A percentile compares a stretch with the other conserved stretches of the same genome.
Evolutionary conservation across 2,113 vertebrate species (phyloP).

Genomic region (Patagioenas fasciata): DNA sequence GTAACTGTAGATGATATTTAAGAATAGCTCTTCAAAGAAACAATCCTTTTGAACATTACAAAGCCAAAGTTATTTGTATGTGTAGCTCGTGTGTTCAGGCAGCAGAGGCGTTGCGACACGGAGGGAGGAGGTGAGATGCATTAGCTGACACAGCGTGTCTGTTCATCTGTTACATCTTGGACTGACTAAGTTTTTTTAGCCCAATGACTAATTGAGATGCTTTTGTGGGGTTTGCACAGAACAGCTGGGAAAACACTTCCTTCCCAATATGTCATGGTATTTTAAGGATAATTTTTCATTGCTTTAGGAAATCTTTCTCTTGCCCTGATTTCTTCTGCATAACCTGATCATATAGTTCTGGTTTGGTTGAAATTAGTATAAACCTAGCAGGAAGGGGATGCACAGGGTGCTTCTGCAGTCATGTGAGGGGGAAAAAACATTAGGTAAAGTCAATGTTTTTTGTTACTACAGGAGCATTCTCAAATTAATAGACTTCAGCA

Average conservation of each 20-base stretch:
- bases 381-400: not conserved
- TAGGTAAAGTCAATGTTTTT: not conserved
- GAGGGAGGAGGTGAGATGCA: not conserved
- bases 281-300: not conserved
- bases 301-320: not conserved
- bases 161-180: not conserved
- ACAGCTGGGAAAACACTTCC: not conserved
- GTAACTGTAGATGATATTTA: not conserved
- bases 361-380: not conserved
- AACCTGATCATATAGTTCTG: not conserved
- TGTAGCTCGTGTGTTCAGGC: fast-evolving
- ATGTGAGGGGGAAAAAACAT: not conserved
- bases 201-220: not conserved
- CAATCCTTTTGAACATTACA: not conserved
- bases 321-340: not conserved
- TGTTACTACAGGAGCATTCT: not conserved
- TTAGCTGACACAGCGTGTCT: not conserved
- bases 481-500: not conserved
- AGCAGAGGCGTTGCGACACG: not conserved
- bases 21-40: not conserved
- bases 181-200: not conserved
- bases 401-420: not conserved
- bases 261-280: not conserved
- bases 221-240: not conserved
- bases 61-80: fast-evolving